Percentiles rank a stretch among this genome's conserved stretches.
phyloP scores from a whole-genome alignment of 2,113 vertebrate species.

The Aythya baeri region DNA sequence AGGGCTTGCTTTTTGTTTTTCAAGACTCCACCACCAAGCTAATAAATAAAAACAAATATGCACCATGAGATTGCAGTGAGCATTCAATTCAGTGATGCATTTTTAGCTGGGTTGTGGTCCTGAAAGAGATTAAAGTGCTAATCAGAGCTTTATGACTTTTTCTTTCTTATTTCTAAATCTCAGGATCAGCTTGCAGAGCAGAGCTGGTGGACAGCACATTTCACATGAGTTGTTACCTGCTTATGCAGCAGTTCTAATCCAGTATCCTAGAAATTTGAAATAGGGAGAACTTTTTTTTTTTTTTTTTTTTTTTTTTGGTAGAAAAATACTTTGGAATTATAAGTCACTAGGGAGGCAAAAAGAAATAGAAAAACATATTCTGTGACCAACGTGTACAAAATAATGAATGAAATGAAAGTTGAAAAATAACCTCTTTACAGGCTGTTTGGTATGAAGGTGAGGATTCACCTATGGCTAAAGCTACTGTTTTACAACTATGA shows the following conservation, averaged over 20 bases:
- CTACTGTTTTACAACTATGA: background rate
- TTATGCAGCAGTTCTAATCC: background rate
- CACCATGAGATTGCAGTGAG: background rate
- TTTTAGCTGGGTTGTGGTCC: background rate
- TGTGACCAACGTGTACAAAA: background rate
- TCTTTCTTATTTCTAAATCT: no score
- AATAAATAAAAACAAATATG: background rate
- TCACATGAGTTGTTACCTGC: no score
- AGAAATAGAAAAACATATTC: background rate
- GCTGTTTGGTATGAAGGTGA: background rate
- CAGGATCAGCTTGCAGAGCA: no score
- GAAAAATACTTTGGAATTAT: background rate
- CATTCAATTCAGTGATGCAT: background rate
- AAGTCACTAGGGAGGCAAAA: background rate
- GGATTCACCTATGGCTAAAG: background rate
- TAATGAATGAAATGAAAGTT: background rate
- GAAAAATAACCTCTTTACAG: background rate
- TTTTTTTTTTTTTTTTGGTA: background rate
- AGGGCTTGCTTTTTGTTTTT: background rate
- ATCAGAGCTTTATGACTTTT: background rate
- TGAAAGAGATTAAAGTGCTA: background rate
- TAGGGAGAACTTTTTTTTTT: background rate
- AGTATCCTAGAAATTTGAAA: background rate
- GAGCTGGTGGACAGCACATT: no score
- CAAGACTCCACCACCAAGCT: background rate